Conservation (phyloP, 2,888 invertebrate genomes). For the Villa cingulata region DNA sequence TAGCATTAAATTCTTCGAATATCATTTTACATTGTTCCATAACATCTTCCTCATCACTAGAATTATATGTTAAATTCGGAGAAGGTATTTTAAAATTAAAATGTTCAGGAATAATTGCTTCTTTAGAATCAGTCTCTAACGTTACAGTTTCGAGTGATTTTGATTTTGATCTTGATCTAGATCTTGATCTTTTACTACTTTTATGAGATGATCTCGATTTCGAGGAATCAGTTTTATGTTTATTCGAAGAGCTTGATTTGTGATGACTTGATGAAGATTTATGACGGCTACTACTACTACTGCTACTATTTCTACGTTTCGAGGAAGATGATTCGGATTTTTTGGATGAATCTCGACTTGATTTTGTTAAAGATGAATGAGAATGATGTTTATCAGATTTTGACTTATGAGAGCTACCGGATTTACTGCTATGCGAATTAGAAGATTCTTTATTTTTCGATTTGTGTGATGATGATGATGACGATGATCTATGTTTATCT, state of each 20-base stretch:
- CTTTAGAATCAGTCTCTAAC: not conserved
- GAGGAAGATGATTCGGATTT: conserved; percentile 10
- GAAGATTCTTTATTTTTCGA: too few species aligned
- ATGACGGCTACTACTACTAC: not conserved
- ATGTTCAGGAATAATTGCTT: not conserved
- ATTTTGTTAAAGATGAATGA: too few species aligned
- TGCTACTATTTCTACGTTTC: conserved; percentile 1
- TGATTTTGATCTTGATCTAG: too few species aligned
- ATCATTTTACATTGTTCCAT: conserved; percentile 75
- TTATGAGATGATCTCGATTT: conserved; percentile 5
- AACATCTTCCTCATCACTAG: conserved; percentile 46
- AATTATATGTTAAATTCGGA: conserved; percentile 18
- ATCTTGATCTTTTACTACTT: not conserved
- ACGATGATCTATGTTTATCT: conserved; percentile 1
- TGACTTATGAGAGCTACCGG: too few species aligned
- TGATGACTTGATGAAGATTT: conserved; percentile 10
- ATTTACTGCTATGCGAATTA: too few species aligned
- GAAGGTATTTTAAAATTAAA: conserved; percentile 13
- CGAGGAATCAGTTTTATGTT: not conserved
- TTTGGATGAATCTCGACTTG: too few species aligned
- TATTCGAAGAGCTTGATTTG: not conserved
- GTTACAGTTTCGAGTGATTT: conserved; percentile 20
- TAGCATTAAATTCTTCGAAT: conserved; percentile 59
- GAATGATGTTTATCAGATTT: too few species aligned
- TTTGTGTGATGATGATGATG: too few species aligned